Evolutionary conservation across 2,113 vertebrate genomes (phyloP).

Genomic region (Sinocyclocheilus grahami): DNA sequence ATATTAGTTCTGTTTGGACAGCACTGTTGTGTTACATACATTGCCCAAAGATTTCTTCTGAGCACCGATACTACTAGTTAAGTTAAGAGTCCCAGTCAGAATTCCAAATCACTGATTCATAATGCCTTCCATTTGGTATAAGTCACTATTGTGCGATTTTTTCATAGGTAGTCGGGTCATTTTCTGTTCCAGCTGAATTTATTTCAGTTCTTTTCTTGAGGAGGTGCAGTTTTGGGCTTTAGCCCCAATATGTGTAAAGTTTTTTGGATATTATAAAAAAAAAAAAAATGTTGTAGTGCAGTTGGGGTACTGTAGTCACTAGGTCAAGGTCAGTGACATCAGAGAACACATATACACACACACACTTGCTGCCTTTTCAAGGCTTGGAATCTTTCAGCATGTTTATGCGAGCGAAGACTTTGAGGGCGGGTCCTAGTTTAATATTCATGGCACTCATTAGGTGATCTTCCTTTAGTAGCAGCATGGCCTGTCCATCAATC

Average conservation of each 20-base stretch:
- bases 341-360: constrained; percentile 39
- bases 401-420: constrained; percentile 95
- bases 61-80: not conserved
- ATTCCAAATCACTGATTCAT: constrained; percentile 16
- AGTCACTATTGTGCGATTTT: constrained; percentile 39
- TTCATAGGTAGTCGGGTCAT: constrained; percentile 39
- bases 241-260: constrained; percentile 6
- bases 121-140: constrained; percentile 21
- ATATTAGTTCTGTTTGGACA: constrained; percentile 6
- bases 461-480: constrained; percentile 95
- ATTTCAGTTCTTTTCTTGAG: constrained; percentile 15
- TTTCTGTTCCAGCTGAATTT: constrained; percentile 2
- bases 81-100: not conserved
- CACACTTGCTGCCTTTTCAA: constrained; percentile 22
- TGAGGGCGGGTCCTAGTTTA: constrained; percentile 93
- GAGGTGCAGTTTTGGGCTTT: constrained; percentile 37
- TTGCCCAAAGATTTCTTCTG: not conserved
- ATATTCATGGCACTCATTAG: constrained; percentile 99
- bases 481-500: constrained; percentile 93
- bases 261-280: not conserved
- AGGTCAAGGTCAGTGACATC: constrained; percentile 36
- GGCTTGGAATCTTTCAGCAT: constrained; percentile 98
- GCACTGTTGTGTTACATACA: not conserved
- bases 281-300: constrained; percentile 50
- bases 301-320: constrained; percentile 35